Evolutionary conservation across 23 tunicate species (phyloP), one percentile per base, ranked within the genome.

Genomic region (Trididemnum nubilum): DNA sequence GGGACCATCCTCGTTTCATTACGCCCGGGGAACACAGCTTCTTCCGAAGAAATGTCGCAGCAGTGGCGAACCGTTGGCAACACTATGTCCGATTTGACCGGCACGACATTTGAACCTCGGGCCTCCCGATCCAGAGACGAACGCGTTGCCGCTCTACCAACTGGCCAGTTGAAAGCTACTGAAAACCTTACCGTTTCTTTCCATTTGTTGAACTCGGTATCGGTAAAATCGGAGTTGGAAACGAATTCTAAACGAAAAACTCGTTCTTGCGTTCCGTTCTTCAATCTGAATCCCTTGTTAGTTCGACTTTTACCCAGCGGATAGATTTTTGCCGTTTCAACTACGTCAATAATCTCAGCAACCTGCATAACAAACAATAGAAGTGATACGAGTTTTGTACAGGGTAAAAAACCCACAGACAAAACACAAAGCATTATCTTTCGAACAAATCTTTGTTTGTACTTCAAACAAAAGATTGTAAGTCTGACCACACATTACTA

Each of bases 181-280:
- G n/a, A n/a, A n/a, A 61, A 12, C 22, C 67, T 69, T 63, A 92
- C 90, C 35, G 93, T 73, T 52, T 88, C 87, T 54, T 93, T 93
- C 93, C 93, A 93, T 57, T 93, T 93, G 72, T 37, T 59, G 60
- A 93, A 93, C 81, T 93, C 98, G 30, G 85, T 44, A 28, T 93
- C 98, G 36, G 89, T 77, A 60, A 93, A 93, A 33, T 88, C 98
- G 29, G 93, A 84, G 65, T 93, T 93, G 36, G 98, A 93, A 2
- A 93, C 93, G 66, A 93, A 93, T 57, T 87, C 93, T 36, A 93
- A 81, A 26, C 98, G 83, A 63, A 93, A 93, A 2, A 93, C 98
- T 61, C 98, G 59, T 34, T 93, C 98, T 60, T 93, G 98, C 38
- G 71, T 85, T 1, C 98, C 98, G 39, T 93, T 93, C 30, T 85